Conservation (phyloP, 2,113 vertebrate genomes). For the Phylloscopus trochilus region DNA sequence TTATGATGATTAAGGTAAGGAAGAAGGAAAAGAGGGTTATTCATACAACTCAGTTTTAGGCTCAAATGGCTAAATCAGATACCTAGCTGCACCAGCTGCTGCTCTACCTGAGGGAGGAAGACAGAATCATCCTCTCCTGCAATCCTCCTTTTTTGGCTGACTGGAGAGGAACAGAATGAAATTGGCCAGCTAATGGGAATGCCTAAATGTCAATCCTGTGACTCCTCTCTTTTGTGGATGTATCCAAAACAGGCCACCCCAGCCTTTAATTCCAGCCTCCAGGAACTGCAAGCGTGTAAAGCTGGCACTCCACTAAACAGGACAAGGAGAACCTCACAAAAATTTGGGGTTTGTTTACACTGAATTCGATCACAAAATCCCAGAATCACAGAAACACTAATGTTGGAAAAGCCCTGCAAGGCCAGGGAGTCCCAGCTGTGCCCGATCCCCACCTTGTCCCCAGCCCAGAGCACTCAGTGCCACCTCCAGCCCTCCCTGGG, state of each 20-base stretch:
- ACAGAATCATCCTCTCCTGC: neutral
- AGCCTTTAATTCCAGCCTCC: neutral
- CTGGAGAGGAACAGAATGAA: neutral
- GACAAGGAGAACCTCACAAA: neutral
- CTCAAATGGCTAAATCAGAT: neutral
- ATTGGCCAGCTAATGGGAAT: neutral
- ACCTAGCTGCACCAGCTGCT: neutral
- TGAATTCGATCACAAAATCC: neutral
- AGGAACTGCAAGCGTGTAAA: neutral
- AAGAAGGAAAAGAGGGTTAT: slow-evolving; percentile 12
- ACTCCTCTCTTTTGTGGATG: neutral
- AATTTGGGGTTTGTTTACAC: neutral
- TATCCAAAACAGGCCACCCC: neutral
- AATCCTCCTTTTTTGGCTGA: neutral
- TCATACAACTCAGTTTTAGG: neutral
- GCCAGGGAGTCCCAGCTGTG: accelerated
- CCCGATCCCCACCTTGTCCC: neutral
- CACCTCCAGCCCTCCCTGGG: neutral
- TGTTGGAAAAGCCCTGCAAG: accelerated
- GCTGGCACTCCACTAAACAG: neutral
- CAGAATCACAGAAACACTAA: neutral
- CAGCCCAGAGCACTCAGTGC: neutral
- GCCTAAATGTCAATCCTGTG: neutral
- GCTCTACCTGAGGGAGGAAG: neutral
- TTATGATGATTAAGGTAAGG: slow-evolving; percentile 63